Conservation (phyloP, 2,113 vertebrate genomes). For the Megalops atlanticus region DNA sequence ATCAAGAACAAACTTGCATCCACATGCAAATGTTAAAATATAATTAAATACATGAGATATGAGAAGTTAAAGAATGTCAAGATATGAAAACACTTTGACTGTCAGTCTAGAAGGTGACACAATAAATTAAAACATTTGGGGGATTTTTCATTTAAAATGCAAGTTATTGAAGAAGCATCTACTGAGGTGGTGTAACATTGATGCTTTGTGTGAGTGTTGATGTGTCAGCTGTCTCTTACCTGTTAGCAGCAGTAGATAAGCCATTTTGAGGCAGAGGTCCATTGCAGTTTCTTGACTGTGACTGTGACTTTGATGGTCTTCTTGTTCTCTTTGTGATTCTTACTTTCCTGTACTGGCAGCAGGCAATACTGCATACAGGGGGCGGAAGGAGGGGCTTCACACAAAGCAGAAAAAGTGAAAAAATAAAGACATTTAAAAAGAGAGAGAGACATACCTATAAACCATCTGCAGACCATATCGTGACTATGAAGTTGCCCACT, state of each 20-base stretch:
- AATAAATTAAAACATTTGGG: too few relatives aligned
- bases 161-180: not conserved
- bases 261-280: slow-evolving; percentile 37
- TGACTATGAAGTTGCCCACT: not conserved
- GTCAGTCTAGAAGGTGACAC: too few relatives aligned
- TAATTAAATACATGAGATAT: too few relatives aligned
- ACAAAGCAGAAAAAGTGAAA: not conserved
- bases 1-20: not conserved
- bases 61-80: too few relatives aligned
- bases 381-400: slow-evolving; percentile 29
- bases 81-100: too few relatives aligned
- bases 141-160: not conserved
- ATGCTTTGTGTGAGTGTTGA: not conserved
- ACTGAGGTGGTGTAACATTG: not conserved
- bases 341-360: slow-evolving; percentile 16
- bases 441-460: not conserved
- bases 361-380: not conserved
- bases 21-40: not conserved
- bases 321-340: slow-evolving; percentile 39
- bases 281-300: slow-evolving; percentile 27
- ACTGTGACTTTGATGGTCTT: slow-evolving; percentile 17
- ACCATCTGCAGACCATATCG: not conserved
- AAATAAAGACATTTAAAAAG: not conserved
- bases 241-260: slow-evolving; percentile 41
- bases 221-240: slow-evolving; percentile 46